Conservation (phyloP, 2,888 invertebrate genomes). For the Scrobipalpa atriplicella region DNA sequence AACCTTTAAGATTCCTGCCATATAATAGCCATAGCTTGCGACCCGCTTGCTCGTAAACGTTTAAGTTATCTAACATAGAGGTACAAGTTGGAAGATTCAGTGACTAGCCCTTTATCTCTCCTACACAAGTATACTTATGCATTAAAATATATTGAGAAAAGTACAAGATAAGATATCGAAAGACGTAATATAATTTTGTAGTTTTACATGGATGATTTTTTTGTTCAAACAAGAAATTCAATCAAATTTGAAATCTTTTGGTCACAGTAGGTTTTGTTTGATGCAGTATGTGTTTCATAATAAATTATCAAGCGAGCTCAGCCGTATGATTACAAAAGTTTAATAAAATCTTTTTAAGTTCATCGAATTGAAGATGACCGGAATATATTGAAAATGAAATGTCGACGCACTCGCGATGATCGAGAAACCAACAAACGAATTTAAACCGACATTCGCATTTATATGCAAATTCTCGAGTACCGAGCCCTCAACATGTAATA, state of each 20-base stretch:
- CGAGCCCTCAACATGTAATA: slow-evolving; percentile 21
- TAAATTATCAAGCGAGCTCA: background rate
- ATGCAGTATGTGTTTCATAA: background rate
- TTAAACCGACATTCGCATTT: slow-evolving; percentile 29
- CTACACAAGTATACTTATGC: background rate
- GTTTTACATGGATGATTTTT: too few species aligned
- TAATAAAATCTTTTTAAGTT: slow-evolving; percentile 15
- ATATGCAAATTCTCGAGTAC: slow-evolving; percentile 31
- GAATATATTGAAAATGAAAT: slow-evolving; percentile 23
- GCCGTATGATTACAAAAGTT: background rate
- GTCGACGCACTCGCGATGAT: slow-evolving; percentile 22
- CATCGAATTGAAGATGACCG: slow-evolving; percentile 17
- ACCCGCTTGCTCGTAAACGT: slow-evolving; percentile 11
- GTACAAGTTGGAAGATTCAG: background rate
- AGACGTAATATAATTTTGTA: too few species aligned
- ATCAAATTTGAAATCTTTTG: background rate
- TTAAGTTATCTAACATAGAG: slow-evolving; percentile 5
- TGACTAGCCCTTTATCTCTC: background rate
- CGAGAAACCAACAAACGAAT: slow-evolving; percentile 31
- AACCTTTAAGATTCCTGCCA: slow-evolving; percentile 6
- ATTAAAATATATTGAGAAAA: too few species aligned
- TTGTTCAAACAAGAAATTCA: too few species aligned
- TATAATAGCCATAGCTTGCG: slow-evolving; percentile 7
- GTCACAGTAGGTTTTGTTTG: background rate
- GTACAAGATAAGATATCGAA: too few species aligned